Conservation (phyloP, 2,888 invertebrate species). For the Lymantria dispar region DNA sequence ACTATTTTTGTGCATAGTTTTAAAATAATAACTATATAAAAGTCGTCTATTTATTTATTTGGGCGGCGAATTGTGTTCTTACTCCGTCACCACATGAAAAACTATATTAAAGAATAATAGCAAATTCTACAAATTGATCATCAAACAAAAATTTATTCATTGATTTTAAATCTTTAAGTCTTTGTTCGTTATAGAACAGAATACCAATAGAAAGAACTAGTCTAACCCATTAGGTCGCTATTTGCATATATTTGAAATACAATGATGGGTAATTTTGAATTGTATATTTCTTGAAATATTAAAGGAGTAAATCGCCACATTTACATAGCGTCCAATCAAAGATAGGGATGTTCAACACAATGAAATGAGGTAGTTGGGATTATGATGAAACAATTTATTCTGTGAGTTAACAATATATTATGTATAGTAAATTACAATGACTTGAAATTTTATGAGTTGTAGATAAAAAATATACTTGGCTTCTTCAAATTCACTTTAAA, state of each 20-base stretch:
- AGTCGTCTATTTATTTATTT: too few relatives aligned
- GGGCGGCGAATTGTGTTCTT: too few relatives aligned
- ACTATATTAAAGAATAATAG: too few relatives aligned
- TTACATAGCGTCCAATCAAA: constrained; percentile 43
- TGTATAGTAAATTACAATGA: not conserved
- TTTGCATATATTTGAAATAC: constrained; percentile 43
- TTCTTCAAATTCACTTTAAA: too few relatives aligned
- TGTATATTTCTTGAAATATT: constrained; percentile 38
- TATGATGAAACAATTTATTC: constrained; percentile 24
- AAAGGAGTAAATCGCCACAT: constrained; percentile 39
- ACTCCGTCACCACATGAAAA: too few relatives aligned
- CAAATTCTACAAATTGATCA: too few relatives aligned
- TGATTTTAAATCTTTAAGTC: constrained; percentile 1
- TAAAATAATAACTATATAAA: too few relatives aligned
- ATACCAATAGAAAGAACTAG: constrained; percentile 23
- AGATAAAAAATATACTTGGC: not conserved
- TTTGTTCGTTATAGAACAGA: not conserved
- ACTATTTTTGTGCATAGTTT: too few relatives aligned
- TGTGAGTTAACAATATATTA: constrained; percentile 7
- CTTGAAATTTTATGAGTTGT: not conserved
- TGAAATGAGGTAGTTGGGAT: constrained; percentile 17
- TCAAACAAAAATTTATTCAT: too few relatives aligned
- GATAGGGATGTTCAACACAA: constrained; percentile 18
- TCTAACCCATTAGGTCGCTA: constrained; percentile 21
- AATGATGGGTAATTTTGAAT: constrained; percentile 33